These are phyloP conservation scores for Gonioctena quinquepunctata DNA, from an alignment of 1,140 invertebrate species.

Conservation along the genomic window DNA sequence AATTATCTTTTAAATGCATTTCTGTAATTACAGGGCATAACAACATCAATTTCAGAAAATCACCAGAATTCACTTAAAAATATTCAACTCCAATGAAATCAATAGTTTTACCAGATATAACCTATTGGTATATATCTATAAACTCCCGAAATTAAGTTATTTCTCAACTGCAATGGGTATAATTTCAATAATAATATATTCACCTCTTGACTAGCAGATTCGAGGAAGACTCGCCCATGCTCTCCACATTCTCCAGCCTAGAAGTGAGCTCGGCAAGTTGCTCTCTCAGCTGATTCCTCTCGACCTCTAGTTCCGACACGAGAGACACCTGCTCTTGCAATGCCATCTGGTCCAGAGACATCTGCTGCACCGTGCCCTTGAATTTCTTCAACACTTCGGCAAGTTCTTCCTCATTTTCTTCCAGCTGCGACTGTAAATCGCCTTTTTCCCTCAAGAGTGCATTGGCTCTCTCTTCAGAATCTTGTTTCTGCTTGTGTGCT, in stretches of 20 bases:
- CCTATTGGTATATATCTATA: too few species aligned
- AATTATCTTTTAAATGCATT: too few species aligned
- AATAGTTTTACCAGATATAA: too few species aligned
- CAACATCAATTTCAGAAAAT: too few species aligned
- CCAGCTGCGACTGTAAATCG: slow-evolving; percentile 80
- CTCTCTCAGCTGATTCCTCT: slow-evolving; percentile 75
- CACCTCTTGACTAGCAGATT: slow-evolving; percentile 70
- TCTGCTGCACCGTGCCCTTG: slow-evolving; percentile 81
- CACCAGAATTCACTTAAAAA: too few species aligned
- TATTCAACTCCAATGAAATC: too few species aligned
- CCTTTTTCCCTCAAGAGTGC: slow-evolving; percentile 75
- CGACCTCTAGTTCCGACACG: slow-evolving; percentile 77
- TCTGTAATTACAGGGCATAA: too few species aligned
- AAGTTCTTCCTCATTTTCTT: slow-evolving; percentile 91
- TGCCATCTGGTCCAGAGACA: slow-evolving; percentile 81
- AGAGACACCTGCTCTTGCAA: slow-evolving; percentile 80
- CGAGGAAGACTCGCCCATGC: slow-evolving; percentile 74
- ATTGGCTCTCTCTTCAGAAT: slow-evolving; percentile 81
- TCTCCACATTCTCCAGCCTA: slow-evolving; percentile 77
- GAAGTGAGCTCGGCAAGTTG: slow-evolving; percentile 76
- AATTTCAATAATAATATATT: too few species aligned
- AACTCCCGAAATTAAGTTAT: too few species aligned
- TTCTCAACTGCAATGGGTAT: too few species aligned
- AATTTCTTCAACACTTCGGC: slow-evolving; percentile 91
- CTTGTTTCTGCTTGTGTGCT: slow-evolving; percentile 62